These are phyloP conservation scores for Pyralis farinalis DNA, from an alignment of 2,888 invertebrate genomes.

Conservation along the genomic window DNA sequence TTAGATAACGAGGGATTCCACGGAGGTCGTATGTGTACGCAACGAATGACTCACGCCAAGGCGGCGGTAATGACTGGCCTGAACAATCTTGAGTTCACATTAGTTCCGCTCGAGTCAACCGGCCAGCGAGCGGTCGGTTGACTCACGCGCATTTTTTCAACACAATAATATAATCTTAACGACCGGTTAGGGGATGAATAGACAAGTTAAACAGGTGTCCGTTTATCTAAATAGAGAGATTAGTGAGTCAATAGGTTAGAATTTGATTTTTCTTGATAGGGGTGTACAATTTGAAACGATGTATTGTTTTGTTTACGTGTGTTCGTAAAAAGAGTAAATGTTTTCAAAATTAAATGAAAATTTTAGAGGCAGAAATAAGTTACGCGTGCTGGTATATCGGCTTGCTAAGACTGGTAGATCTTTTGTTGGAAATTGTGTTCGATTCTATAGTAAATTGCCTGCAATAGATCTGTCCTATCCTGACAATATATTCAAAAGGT, in stretches of 20 bases:
- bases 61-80: slow-evolving; percentile 34
- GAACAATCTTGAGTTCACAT: slow-evolving; percentile 32
- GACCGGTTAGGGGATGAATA: slow-evolving; percentile 7
- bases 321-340: no score
- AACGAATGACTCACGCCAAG: slow-evolving; percentile 52
- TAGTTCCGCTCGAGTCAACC: slow-evolving; percentile 30
- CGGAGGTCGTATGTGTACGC: slow-evolving; percentile 43
- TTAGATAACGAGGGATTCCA: slow-evolving; percentile 43
- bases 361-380: no score
- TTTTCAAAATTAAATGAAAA: no score
- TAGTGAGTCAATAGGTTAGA: slow-evolving; percentile 25
- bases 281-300: no score
- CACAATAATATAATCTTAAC: slow-evolving; percentile 10
- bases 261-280: no score
- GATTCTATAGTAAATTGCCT: no score
- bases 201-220: slow-evolving; percentile 6
- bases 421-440: no score
- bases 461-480: no score
- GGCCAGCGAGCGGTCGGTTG: slow-evolving; percentile 18
- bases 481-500: no score
- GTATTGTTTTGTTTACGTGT: no score
- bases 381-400: no score
- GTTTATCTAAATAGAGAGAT: slow-evolving; percentile 3
- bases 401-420: no score
- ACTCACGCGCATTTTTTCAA: slow-evolving; percentile 40